phyloP scores from a whole-genome alignment of 1,140 invertebrate species.

The Drosophila sturtevanti region DNA sequence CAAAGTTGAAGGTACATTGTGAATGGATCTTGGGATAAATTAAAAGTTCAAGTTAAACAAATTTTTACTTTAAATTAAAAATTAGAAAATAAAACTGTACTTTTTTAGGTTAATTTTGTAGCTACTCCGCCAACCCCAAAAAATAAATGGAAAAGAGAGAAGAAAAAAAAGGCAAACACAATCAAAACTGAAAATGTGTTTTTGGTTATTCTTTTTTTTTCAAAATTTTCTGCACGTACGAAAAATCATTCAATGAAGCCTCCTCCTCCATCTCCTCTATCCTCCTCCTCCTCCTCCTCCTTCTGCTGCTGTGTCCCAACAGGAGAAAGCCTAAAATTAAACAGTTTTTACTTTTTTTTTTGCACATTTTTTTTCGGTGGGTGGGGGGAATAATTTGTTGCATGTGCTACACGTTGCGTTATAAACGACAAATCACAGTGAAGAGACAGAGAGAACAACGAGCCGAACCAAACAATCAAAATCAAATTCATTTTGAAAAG shows the following conservation, averaged over 20 bases:
- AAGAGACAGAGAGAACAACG: background rate
- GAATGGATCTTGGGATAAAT: background rate
- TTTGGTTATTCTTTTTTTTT: constrained; percentile 17
- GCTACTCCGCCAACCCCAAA: background rate
- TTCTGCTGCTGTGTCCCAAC: constrained; percentile 2
- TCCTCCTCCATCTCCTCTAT: background rate
- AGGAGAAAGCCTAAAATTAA: constrained; percentile 72
- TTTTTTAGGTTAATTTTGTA: background rate
- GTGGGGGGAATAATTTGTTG: constrained; percentile 63
- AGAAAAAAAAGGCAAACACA: constrained; percentile 29
- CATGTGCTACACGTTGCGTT: constrained; percentile 52
- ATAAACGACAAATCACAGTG: constrained; percentile 48
- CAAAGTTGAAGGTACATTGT: background rate
- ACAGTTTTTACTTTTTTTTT: constrained; percentile 64
- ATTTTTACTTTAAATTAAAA: too few species aligned
- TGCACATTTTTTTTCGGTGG: constrained; percentile 41
- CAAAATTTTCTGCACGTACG: constrained; percentile 66
- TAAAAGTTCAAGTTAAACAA: background rate
- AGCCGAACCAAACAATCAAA: constrained; percentile 75
- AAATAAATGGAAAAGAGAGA: constrained; percentile 34
- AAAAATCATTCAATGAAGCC: constrained; percentile 57
- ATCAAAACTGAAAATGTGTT: constrained; percentile 44
- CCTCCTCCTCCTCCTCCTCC: background rate
- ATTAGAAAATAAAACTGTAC: background rate
- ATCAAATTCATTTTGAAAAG: constrained; percentile 66